These are phyloP conservation scores for Psammodynastes pulverulentus DNA, from an alignment of 2,113 vertebrate species.

Conservation along the genomic window DNA sequence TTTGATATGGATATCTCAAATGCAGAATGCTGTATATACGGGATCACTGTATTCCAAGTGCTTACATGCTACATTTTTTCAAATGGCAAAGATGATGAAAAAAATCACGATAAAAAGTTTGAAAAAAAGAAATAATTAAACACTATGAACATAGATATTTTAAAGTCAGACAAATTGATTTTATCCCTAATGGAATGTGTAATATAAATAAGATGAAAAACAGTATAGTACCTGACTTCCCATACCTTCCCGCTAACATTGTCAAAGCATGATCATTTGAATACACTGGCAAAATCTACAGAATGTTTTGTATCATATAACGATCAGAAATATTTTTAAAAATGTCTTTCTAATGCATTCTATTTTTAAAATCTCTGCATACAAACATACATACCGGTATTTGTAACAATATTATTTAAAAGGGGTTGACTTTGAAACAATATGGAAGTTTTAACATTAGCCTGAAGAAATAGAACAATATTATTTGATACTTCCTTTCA, in stretches of 20 bases:
- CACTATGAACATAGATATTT: background rate
- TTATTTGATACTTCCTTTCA: background rate
- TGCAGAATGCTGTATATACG: background rate
- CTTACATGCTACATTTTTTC: background rate
- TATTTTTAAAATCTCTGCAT: background rate
- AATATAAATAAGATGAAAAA: background rate
- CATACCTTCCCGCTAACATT: background rate
- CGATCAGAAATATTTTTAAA: background rate
- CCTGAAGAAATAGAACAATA: background rate
- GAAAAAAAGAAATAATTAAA: background rate
- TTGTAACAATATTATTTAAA: background rate
- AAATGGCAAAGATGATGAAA: background rate
- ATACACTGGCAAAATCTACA: background rate
- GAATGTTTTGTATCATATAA: background rate
- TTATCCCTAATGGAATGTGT: background rate
- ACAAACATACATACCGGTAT: background rate
- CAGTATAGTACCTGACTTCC: background rate
- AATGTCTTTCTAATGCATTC: background rate
- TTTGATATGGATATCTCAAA: slow-evolving; percentile 31
- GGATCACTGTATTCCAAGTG: background rate
- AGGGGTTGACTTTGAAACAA: background rate
- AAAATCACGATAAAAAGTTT: background rate
- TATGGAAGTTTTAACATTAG: background rate
- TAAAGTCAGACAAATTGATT: background rate
- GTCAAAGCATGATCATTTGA: background rate